These are phyloP conservation scores for Glomeris maerens DNA, from an alignment of 1,140 invertebrate species.

Conservation along the genomic window DNA sequence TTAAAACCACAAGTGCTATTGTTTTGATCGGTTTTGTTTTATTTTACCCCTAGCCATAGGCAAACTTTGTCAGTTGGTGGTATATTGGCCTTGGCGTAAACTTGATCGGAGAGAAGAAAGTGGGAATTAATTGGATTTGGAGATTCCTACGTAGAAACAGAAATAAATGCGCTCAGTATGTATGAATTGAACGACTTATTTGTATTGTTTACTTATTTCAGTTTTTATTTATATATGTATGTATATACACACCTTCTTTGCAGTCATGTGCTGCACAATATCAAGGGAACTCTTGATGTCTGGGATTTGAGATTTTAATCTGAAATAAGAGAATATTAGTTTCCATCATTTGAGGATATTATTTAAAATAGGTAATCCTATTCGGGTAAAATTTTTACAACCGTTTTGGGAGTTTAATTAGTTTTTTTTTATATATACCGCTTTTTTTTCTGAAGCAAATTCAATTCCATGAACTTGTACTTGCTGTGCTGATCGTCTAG, in stretches of 20 bases:
- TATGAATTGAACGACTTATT: slow-evolving; percentile 3
- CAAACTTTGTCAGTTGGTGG: slow-evolving; percentile 86
- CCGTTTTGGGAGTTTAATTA: not conserved
- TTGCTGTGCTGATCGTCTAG: slow-evolving; percentile 86
- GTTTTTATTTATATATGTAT: not conserved
- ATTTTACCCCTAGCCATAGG: slow-evolving; percentile 84
- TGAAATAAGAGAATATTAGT: slow-evolving; percentile 23
- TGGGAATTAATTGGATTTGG: slow-evolving; percentile 59
- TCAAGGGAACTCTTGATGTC: slow-evolving; percentile 81
- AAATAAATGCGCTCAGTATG: slow-evolving; percentile 6
- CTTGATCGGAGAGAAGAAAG: slow-evolving; percentile 88
- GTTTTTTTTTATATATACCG: slow-evolving; percentile 41
- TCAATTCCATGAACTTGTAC: slow-evolving; percentile 94
- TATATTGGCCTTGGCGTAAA: slow-evolving; percentile 74
- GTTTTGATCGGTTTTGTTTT: no score
- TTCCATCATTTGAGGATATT: not conserved
- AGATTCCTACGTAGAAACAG: slow-evolving; percentile 26
- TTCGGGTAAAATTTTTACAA: no score
- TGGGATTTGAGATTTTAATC: slow-evolving; percentile 73
- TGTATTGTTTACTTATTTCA: slow-evolving; percentile 12
- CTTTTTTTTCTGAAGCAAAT: slow-evolving; percentile 63
- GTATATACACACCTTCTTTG: slow-evolving; percentile 51
- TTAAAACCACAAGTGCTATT: slow-evolving; percentile 17
- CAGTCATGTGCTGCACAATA: slow-evolving; percentile 77
- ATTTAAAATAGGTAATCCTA: no score